Evolutionary conservation across 2,888 invertebrate species (phyloP).

Genomic region (Acronicta psi): DNA sequence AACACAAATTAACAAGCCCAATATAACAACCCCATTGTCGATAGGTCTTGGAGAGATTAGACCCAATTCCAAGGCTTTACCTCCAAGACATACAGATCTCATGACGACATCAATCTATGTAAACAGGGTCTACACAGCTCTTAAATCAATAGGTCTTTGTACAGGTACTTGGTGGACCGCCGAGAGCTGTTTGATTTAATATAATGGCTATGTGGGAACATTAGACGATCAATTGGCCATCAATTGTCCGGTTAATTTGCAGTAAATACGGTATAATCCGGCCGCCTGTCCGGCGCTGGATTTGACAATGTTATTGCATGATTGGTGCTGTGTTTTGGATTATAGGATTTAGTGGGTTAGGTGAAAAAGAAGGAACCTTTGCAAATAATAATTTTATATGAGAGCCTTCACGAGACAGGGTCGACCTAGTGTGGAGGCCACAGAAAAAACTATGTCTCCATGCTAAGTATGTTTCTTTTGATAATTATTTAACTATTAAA

Average conservation of each 20-base stretch:
- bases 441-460: too few relatives aligned
- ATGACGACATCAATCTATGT: constrained; percentile 68
- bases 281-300: constrained; percentile 64
- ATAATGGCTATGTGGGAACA: constrained; percentile 82
- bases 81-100: constrained; percentile 46
- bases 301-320: constrained; percentile 65
- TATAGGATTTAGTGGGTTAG: constrained; percentile 9
- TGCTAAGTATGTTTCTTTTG: too few relatives aligned
- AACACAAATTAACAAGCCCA: too few relatives aligned
- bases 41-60: constrained; percentile 39
- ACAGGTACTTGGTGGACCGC: constrained; percentile 72
- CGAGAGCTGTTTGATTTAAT: constrained; percentile 83
- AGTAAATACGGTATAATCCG: constrained; percentile 82
- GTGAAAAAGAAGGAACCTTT: neutral
- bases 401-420: too few relatives aligned
- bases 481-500: too few relatives aligned
- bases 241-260: constrained; percentile 85
- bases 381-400: too few relatives aligned
- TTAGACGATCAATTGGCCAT: constrained; percentile 86
- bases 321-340: constrained; percentile 44
- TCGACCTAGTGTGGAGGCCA: too few relatives aligned
- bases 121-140: constrained; percentile 67
- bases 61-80: constrained; percentile 13
- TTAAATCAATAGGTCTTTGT: constrained; percentile 86
- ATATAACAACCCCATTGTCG: constrained; percentile 4